These are phyloP conservation scores for Sesamia inferens DNA, from an alignment of 2,888 invertebrate genomes.

Conservation along the genomic window DNA sequence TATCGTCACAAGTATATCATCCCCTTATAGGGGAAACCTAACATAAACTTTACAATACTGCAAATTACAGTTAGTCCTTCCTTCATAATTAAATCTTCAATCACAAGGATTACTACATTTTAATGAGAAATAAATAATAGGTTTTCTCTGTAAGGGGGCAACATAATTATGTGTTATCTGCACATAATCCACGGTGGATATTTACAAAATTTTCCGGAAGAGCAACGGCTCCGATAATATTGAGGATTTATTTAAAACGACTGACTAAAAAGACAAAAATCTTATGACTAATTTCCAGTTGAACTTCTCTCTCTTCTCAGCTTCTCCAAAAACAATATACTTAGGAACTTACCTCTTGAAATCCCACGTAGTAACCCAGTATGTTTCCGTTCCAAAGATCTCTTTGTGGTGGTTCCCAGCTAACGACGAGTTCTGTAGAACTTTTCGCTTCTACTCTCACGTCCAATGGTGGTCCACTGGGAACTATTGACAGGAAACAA, in stretches of 20 bases:
- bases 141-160: no score
- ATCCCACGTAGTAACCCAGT: constrained; percentile 96
- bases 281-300: not conserved
- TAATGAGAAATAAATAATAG: no score
- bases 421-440: constrained; percentile 95
- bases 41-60: no score
- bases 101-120: no score
- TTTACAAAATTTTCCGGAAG: not conserved
- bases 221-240: not conserved
- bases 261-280: not conserved
- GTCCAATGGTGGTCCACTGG: constrained; percentile 95
- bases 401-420: constrained; percentile 96
- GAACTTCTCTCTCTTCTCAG: not conserved
- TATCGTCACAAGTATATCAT: not conserved
- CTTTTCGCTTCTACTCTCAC: constrained; percentile 95
- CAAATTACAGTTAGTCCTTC: no score
- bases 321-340: not conserved
- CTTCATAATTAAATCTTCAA: no score
- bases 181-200: not conserved
- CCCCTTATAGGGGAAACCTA: no score
- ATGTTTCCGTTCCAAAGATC: constrained; percentile 97
- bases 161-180: not conserved
- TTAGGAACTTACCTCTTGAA: constrained; percentile 90
- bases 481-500: constrained; percentile 83
- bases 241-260: not conserved